Conservation (phyloP, 2,888 invertebrate species). For the Spodoptera exigua region DNA sequence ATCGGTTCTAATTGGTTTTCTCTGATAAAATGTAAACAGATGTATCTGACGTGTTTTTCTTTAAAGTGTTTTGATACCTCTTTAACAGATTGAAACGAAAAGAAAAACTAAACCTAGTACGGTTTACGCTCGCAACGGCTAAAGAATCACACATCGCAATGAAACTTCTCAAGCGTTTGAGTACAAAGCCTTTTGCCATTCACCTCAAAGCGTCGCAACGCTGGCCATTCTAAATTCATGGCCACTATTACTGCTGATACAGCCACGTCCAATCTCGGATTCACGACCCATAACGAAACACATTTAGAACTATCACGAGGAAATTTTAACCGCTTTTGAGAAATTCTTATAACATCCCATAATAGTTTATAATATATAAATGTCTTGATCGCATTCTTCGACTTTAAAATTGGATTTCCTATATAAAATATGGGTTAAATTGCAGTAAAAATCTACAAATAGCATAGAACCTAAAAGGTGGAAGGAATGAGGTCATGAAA, state of each 20-base stretch:
- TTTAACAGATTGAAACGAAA: too few relatives aligned
- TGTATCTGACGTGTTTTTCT: too few relatives aligned
- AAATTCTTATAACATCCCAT: neutral
- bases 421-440: too few relatives aligned
- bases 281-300: constrained; percentile 47
- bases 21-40: too few relatives aligned
- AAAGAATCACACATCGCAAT: neutral
- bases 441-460: too few relatives aligned
- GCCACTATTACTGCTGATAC: constrained; percentile 36
- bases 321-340: constrained; percentile 35
- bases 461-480: too few relatives aligned
- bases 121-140: too few relatives aligned
- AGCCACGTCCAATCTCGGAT: constrained; percentile 28
- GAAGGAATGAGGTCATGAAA: too few relatives aligned
- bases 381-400: constrained; percentile 15
- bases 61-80: too few relatives aligned
- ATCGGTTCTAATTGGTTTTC: too few relatives aligned
- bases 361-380: constrained; percentile 35
- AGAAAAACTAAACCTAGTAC: too few relatives aligned
- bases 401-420: neutral
- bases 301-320: constrained; percentile 44
- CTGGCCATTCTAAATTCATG: constrained; percentile 41
- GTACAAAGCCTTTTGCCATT: neutral
- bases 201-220: constrained; percentile 11
- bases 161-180: constrained; percentile 1